Evolutionary conservation across 2,888 invertebrate genomes (phyloP).

Genomic region (Eupelmus urozonus): DNA sequence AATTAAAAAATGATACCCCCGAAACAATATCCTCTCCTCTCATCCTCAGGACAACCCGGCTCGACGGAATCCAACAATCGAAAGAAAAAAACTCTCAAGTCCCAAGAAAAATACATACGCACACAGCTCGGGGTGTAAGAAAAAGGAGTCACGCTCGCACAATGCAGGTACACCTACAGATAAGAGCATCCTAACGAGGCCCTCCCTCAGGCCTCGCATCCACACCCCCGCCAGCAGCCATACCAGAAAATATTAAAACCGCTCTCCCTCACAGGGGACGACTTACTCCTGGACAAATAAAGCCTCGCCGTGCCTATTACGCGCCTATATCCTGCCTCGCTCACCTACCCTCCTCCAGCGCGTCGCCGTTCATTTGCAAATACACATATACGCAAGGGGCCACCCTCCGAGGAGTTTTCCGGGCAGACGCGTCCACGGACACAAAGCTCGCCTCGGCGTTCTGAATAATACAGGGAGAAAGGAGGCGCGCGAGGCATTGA

Average conservation of each 20-base stretch:
- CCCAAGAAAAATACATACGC: not conserved
- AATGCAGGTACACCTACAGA: conserved; percentile 30
- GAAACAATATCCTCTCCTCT: conserved; percentile 21
- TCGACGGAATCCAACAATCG: not conserved
- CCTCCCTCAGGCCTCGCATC: conserved; percentile 3
- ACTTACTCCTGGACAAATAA: conserved; percentile 35
- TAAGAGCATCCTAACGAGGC: conserved; percentile 62
- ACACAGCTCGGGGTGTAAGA: not conserved
- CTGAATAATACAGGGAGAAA: conserved; percentile 47
- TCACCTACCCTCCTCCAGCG: not conserved
- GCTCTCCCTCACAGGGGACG: conserved; percentile 55
- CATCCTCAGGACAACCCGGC: conserved; percentile 1
- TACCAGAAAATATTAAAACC: conserved; percentile 62
- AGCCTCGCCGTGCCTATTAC: conserved; percentile 30
- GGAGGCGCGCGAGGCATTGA: not conserved
- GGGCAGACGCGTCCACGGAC: conserved; percentile 25
- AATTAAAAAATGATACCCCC: conserved; percentile 30
- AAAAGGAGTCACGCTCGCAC: not conserved
- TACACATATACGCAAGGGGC: not conserved
- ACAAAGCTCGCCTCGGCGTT: conserved; percentile 24
- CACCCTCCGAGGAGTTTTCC: conserved; percentile 41
- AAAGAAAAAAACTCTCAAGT: not conserved
- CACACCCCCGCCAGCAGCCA: conserved; percentile 30
- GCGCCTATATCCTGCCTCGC: not conserved
- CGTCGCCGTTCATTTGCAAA: conserved; percentile 35